These are phyloP conservation scores for Eurystomus gularis DNA, from an alignment of 2,113 vertebrate species.

Conservation along the genomic window DNA sequence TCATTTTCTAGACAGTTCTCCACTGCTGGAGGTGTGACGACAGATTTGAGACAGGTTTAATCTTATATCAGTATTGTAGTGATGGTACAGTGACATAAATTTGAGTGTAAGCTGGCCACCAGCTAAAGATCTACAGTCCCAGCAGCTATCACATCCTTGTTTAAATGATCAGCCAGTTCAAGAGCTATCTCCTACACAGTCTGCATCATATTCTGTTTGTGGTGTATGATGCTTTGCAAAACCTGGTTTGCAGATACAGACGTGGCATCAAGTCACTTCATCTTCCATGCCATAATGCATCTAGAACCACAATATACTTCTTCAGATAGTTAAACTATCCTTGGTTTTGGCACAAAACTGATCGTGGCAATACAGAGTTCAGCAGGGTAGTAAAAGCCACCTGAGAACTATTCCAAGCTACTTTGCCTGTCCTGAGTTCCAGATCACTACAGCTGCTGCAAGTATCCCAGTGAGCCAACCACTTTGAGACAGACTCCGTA, in stretches of 20 bases:
- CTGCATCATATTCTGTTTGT: background rate
- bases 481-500: background rate
- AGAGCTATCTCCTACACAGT: background rate
- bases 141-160: too few relatives aligned
- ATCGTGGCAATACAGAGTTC: background rate
- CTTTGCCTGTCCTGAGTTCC: background rate
- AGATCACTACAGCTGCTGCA: background rate
- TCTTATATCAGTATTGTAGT: background rate
- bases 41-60: background rate
- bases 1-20: background rate
- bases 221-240: background rate
- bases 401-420: background rate
- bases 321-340: background rate
- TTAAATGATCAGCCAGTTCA: accelerated
- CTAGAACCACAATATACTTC: background rate
- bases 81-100: background rate
- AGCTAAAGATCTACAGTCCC: background rate
- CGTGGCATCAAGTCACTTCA: background rate
- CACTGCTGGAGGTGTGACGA: background rate
- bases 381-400: background rate
- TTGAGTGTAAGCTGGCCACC: background rate
- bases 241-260: background rate
- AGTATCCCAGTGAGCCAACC: background rate
- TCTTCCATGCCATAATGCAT: background rate
- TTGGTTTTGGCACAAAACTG: background rate